Evolutionary conservation across 2,888 invertebrate species (phyloP).

Genomic region (Leptogaster cylindrica): DNA sequence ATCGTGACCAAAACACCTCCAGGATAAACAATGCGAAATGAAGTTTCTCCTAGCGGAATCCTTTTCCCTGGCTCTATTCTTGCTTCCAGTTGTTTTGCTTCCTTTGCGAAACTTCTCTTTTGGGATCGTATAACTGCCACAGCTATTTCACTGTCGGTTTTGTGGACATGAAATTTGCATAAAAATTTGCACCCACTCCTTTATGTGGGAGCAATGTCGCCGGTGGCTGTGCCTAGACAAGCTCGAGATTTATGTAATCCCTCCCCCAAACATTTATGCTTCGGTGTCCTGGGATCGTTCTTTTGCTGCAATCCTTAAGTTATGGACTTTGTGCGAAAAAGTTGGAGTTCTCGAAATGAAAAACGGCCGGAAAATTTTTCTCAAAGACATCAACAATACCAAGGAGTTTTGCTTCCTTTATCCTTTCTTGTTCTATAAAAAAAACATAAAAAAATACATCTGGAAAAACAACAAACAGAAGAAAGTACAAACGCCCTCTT

Average conservation of each 20-base stretch:
- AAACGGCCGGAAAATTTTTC: neutral
- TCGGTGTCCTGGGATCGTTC: neutral
- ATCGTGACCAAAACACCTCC: neutral
- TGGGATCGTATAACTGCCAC: conserved; percentile 2
- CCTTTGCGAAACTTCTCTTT: neutral
- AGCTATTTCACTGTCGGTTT: neutral
- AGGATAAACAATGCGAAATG: neutral
- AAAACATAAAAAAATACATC: no score
- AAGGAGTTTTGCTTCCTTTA: no score
- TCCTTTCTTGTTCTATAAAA: no score
- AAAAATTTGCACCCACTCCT: neutral
- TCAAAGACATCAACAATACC: neutral
- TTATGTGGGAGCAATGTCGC: neutral
- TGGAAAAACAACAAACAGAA: no score
- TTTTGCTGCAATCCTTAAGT: neutral
- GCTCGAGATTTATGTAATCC: neutral
- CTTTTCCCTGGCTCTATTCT: neutral
- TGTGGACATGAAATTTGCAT: neutral
- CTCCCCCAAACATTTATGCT: no score
- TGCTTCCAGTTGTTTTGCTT: neutral
- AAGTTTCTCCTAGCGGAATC: neutral
- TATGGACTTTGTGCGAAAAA: neutral
- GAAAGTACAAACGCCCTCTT: no score
- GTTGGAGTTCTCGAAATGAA: neutral
- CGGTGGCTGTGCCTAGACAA: neutral